phyloP scores from a whole-genome alignment of 2,797 vertebrate species.

The Sebastes reedi region DNA sequence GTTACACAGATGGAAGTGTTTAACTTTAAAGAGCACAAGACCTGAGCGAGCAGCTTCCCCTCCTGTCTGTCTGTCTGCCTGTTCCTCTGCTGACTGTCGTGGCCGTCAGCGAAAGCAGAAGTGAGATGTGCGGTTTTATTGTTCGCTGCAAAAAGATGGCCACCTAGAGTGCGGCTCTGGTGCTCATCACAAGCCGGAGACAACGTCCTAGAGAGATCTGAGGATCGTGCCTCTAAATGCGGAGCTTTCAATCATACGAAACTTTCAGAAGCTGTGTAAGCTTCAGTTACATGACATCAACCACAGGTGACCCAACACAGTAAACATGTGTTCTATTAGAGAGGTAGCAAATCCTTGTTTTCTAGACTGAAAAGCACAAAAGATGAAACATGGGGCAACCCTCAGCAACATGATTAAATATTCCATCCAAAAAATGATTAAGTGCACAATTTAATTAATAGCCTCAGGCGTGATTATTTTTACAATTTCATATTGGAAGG shows the following conservation, averaged over 20 bases:
- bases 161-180: conserved; percentile 48
- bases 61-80: conserved; percentile 58
- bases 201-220: conserved; percentile 30
- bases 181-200: conserved; percentile 38
- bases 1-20: conserved; percentile 85
- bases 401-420: conserved; percentile 63
- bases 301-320: conserved; percentile 20
- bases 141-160: conserved; percentile 57
- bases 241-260: conserved; percentile 1
- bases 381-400: conserved; percentile 50
- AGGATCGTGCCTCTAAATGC: conserved; percentile 24
- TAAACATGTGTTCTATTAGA: not conserved
- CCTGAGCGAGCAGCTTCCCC: conserved; percentile 75
- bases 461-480: conserved; percentile 69
- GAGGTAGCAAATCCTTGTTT: not conserved
- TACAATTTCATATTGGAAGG: conserved; percentile 51
- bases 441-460: conserved; percentile 69
- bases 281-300: conserved; percentile 1
- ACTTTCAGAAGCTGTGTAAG: not conserved
- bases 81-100: conserved; percentile 74
- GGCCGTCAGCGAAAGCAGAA: conserved; percentile 77
- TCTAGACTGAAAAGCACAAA: conserved; percentile 39
- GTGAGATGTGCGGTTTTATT: conserved; percentile 67
- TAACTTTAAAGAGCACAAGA: conserved; percentile 77
- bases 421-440: conserved; percentile 71